These are phyloP conservation scores for Noctua janthina DNA, from an alignment of 2,888 invertebrate species.

Conservation along the genomic window DNA sequence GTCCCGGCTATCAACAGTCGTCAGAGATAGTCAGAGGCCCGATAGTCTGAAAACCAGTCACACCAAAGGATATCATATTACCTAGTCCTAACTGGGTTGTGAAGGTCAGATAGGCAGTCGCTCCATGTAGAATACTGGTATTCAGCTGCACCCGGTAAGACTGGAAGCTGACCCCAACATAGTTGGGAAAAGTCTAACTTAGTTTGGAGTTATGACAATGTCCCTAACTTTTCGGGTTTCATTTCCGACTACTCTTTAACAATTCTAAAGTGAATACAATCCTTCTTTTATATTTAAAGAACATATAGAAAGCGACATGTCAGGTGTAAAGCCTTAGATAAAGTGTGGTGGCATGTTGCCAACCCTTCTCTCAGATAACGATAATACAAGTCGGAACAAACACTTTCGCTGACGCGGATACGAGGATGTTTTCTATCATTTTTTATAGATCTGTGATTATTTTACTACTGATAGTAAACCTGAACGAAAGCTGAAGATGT, in stretches of 20 bases:
- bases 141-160: no score
- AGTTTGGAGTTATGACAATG: background rate
- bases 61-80: no score
- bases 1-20: no score
- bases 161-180: no score
- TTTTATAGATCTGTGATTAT: background rate
- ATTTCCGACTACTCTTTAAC: background rate
- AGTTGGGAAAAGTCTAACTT: no score
- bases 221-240: background rate
- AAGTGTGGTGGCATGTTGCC: slow-evolving; percentile 45
- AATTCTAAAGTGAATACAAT: background rate
- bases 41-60: no score
- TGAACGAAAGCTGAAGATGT: background rate
- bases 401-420: slow-evolving; percentile 10
- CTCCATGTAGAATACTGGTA: no score
- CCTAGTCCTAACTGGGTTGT: no score
- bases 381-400: slow-evolving; percentile 22
- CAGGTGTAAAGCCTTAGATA: slow-evolving; percentile 37
- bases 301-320: slow-evolving; percentile 1
- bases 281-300: slow-evolving; percentile 1
- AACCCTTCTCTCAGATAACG: slow-evolving; percentile 30
- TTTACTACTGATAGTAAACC: slow-evolving; percentile 7
- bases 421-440: background rate
- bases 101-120: no score
- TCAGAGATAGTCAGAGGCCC: no score